phyloP scores from a whole-genome alignment of 1,140 invertebrate species.

The Leptopilina clavipes region DNA sequence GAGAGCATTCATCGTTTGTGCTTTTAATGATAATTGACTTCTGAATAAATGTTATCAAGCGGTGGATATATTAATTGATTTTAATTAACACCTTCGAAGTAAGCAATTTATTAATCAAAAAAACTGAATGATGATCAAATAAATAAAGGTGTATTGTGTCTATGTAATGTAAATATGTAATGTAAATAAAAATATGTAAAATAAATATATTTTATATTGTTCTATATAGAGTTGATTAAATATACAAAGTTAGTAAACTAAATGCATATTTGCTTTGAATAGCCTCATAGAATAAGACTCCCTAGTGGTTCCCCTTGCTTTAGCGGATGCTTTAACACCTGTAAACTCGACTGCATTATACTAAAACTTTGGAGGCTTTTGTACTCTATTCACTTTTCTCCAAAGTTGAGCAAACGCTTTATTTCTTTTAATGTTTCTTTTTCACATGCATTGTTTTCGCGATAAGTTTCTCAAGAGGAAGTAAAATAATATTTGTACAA shows the following conservation, averaged over 20 bases:
- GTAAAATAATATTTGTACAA: neutral
- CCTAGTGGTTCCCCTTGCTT: neutral
- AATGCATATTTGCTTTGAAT: too few species aligned
- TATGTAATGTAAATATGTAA: too few species aligned
- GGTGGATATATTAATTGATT: conserved; percentile 36
- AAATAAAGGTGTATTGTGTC: too few species aligned
- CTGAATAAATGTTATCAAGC: conserved; percentile 35
- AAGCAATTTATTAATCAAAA: neutral
- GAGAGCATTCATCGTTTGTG: conserved; percentile 25
- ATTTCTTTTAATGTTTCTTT: neutral
- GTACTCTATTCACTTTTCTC: neutral
- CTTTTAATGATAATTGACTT: conserved; percentile 20
- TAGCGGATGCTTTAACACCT: conserved; percentile 3
- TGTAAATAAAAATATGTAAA: too few species aligned
- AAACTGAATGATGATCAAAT: too few species aligned
- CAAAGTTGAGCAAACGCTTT: conserved; percentile 15
- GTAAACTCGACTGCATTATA: conserved; percentile 48
- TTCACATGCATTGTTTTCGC: conserved; percentile 5
- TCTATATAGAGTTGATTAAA: too few species aligned
- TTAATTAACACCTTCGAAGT: conserved; percentile 35
- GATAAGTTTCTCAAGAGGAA: conserved; percentile 1
- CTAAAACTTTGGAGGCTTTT: conserved; percentile 44
- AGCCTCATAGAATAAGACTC: too few species aligned
- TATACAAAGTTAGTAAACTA: too few species aligned
- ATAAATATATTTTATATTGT: too few species aligned